Conservation (phyloP, 2,113 vertebrate genomes). For the Axis porcinus region DNA sequence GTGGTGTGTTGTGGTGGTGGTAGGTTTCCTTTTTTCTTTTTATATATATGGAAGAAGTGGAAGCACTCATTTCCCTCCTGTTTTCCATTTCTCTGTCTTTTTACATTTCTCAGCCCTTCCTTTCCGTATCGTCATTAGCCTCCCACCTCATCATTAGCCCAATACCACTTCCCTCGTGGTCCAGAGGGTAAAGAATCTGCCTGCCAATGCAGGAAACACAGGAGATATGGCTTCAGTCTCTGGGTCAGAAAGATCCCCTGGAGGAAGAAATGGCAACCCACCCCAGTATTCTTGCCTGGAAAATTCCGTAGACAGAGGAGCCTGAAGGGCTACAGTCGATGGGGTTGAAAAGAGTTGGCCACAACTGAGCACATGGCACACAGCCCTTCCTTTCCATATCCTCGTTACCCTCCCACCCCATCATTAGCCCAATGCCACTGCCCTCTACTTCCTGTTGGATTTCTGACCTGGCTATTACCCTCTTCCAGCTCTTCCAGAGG, state of each 20-base stretch:
- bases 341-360: background rate
- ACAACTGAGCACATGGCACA: background rate
- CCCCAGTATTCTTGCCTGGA: background rate
- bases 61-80: background rate
- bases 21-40: slow-evolving; percentile 6
- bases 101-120: background rate
- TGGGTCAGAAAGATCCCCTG: background rate
- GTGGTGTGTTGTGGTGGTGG: background rate
- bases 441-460: background rate
- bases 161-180: background rate
- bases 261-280: background rate
- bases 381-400: background rate
- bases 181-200: background rate
- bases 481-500: background rate
- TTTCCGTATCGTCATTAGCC: background rate
- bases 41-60: background rate
- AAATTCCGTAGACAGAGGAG: background rate
- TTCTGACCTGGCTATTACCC: background rate
- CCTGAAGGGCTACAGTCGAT: background rate
- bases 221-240: background rate
- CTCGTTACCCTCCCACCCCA: background rate
- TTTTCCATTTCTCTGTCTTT: background rate
- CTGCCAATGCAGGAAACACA: background rate
- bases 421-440: background rate
- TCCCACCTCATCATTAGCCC: background rate